Conservation (phyloP, 2,797 vertebrate genomes). For the Sorex maritimensis region DNA sequence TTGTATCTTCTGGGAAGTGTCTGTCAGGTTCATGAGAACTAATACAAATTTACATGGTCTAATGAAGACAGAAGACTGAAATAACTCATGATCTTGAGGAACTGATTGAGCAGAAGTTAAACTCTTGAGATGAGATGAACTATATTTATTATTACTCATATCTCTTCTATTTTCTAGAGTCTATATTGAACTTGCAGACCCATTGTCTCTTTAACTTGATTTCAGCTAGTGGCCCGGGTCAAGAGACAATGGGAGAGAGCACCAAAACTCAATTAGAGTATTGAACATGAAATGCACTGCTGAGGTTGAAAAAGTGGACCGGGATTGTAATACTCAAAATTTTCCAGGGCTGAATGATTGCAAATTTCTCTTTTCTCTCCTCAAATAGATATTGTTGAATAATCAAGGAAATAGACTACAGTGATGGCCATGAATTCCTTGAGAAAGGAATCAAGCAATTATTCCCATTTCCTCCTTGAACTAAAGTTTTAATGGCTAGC, state of each 20-base stretch:
- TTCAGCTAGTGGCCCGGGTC: not conserved
- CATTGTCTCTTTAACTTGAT: not conserved
- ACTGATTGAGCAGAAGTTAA: not conserved
- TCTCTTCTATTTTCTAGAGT: not conserved
- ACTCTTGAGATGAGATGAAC: not conserved
- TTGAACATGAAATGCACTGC: not conserved
- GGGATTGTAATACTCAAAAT: not conserved
- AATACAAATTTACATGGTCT: not conserved
- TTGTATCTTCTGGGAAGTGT: not conserved
- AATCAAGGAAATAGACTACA: not conserved
- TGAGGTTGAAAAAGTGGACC: not conserved
- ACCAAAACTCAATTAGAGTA: not conserved
- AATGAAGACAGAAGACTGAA: not conserved
- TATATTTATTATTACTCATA: not conserved
- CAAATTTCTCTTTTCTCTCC: not conserved
- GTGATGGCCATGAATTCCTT: not conserved
- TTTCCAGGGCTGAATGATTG: not conserved
- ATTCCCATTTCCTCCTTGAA: conserved; percentile 1
- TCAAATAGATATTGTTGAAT: not conserved
- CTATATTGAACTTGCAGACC: not conserved
- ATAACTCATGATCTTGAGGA: not conserved
- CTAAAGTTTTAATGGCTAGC: conserved; percentile 29
- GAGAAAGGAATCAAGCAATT: not conserved
- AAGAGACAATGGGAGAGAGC: not conserved
- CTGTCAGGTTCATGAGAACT: not conserved